Conservation (phyloP, 2,888 invertebrate species). For the Resseliella maxima region DNA sequence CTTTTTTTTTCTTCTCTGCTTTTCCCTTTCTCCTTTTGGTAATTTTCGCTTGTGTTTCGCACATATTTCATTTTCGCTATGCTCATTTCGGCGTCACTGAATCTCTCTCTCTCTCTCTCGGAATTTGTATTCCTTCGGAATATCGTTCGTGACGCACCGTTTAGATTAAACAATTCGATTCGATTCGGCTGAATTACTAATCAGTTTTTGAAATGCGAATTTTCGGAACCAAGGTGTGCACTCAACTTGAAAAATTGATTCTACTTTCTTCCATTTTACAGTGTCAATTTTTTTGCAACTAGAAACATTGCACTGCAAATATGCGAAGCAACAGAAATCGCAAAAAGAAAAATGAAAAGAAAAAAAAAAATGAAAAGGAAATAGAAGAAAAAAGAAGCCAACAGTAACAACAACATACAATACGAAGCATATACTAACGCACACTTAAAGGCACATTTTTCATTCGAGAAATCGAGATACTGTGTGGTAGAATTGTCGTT, state of each 20-base stretch:
- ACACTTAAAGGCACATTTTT: conserved; percentile 11
- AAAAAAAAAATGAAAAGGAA: not conserved
- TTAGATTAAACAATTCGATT: conserved; percentile 53
- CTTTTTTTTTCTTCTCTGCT: not conserved
- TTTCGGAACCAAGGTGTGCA: conserved; percentile 49
- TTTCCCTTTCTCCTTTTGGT: conserved; percentile 9
- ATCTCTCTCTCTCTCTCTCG: not conserved
- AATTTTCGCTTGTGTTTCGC: conserved; percentile 15
- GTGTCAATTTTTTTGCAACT: not conserved
- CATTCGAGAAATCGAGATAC: not conserved
- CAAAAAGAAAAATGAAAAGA: not conserved
- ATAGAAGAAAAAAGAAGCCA: not conserved
- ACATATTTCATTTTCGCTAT: not conserved
- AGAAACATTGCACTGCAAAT: conserved; percentile 17
- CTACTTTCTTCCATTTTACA: not conserved
- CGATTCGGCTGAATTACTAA: conserved; percentile 37
- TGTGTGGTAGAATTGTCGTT: conserved; percentile 19
- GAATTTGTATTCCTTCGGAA: conserved; percentile 28
- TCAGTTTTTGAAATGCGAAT: conserved; percentile 29
- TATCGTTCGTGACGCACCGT: conserved; percentile 43
- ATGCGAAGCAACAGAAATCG: not conserved
- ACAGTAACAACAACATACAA: not conserved
- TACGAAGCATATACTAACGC: not conserved
- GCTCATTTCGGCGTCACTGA: not conserved
- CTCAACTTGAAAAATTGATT: conserved; percentile 38